Evolutionary conservation across 2,797 vertebrate genomes (phyloP).

Genomic region (Serranus cabrilla): DNA sequence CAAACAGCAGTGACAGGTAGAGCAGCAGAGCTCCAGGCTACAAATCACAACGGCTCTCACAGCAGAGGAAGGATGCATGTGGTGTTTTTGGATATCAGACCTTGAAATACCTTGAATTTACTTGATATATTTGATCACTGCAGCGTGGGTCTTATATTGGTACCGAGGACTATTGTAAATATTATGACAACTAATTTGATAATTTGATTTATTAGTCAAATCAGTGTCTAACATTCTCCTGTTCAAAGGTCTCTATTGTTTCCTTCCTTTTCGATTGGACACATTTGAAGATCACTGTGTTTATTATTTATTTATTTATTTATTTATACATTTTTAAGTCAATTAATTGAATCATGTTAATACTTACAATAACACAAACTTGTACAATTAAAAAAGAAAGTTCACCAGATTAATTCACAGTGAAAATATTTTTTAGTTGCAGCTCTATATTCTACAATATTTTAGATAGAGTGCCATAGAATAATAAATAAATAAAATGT

Average conservation of each 20-base stretch:
- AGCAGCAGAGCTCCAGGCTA: conserved; percentile 13
- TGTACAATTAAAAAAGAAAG: no score
- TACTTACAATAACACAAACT: not conserved
- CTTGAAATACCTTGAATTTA: conserved; percentile 1
- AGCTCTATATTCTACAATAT: no score
- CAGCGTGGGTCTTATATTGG: not conserved
- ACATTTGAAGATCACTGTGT: not conserved
- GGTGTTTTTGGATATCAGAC: conserved; percentile 1
- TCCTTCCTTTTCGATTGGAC: no score
- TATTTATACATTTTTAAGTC: not conserved
- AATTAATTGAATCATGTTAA: not conserved
- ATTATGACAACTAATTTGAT: no score
- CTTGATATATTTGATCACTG: not conserved
- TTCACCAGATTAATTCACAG: not conserved
- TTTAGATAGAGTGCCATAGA: no score
- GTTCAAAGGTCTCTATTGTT: not conserved
- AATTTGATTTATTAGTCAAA: not conserved
- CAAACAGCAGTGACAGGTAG: not conserved
- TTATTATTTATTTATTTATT: no score
- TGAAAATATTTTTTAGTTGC: not conserved
- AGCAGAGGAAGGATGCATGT: not conserved
- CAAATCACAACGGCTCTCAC: not conserved
- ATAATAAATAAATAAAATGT: no score
- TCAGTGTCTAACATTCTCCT: not conserved
- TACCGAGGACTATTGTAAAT: no score